Evolutionary conservation across 1,140 invertebrate species (phyloP), one percentile per base, ranked within the genome.

Genomic region (Sitobion miscanthi): DNA sequence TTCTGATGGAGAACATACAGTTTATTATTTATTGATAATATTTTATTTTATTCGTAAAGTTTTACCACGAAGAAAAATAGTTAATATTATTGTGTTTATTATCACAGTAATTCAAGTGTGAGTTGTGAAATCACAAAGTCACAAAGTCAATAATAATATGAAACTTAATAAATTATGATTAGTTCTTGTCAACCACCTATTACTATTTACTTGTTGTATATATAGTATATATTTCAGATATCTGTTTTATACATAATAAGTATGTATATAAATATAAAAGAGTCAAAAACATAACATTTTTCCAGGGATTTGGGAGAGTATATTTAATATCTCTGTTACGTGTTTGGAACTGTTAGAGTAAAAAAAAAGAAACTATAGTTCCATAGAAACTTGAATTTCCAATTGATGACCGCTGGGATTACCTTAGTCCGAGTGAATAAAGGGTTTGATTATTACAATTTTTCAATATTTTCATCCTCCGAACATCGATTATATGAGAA

Each of bases 381-480:
- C 38, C 2, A 38, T 38, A 62, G 8, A 14, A 62, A 62, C 30
- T 62, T 3, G 2, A 30, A 62, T 62, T 14, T 14, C 0, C 9
- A 30, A 30, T 62, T 14, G 30, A 30, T 30, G 11, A 62, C 9
- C 9, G 3, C 25, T 11, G 30, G 9, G 1, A 30, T 62, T 30
- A 8, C 9, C 4, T 62, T 62, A 1, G 30, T n/a, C 11, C 4
- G 4, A 69, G 30, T n/a, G n/a, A 69, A 69, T n/a, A n/a, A 69
- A 1, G 11, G 11, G 3, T n/a, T 4, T 4, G 5, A 69, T n/a
- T n/a, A 69, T 69, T n/a, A n/a, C 14, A 69, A 69, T 69, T n/a
- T 11, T 14, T 0, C 5, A 69, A 69, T 69, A n/a, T 14, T n/a
- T 69, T 69, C 11, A 1, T 11, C 0, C 5, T 30, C 0, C 0